Evolutionary conservation across 2,113 vertebrate genomes (phyloP).

Genomic region (Emydura subglobosa): DNA sequence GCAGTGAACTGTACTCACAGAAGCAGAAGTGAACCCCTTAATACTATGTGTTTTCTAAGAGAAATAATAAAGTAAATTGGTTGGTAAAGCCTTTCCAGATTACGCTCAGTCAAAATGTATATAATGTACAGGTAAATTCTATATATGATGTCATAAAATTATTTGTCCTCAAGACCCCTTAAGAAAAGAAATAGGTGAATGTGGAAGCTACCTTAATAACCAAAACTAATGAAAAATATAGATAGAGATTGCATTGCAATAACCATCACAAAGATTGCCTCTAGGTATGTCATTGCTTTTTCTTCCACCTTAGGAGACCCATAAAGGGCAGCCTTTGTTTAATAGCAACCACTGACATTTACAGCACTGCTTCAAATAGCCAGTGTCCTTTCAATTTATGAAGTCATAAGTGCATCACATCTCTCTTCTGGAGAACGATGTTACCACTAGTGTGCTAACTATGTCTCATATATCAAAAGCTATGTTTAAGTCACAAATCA

Average conservation of each 20-base stretch:
- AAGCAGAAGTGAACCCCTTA: background rate
- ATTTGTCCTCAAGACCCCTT: background rate
- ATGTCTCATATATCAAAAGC: slow-evolving; percentile 34
- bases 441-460: slow-evolving; percentile 23
- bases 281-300: background rate
- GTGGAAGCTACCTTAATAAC: background rate
- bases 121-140: background rate
- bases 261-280: slow-evolving; percentile 20
- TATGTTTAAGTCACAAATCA: background rate
- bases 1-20: background rate
- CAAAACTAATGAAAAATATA: slow-evolving; percentile 17
- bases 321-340: slow-evolving; percentile 77
- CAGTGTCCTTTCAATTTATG: slow-evolving; percentile 62
- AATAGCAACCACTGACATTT: slow-evolving; percentile 75
- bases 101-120: background rate
- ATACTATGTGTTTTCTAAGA: accelerated
- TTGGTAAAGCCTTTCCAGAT: background rate
- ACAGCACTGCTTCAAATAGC: slow-evolving; percentile 51
- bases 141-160: background rate
- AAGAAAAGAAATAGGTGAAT: background rate
- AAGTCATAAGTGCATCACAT: slow-evolving; percentile 39
- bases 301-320: slow-evolving; percentile 30
- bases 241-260: slow-evolving; percentile 28
- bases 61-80: background rate
- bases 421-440: slow-evolving; percentile 19